Conservation (phyloP, 2,888 invertebrate species). For the Panzeria rudis region DNA sequence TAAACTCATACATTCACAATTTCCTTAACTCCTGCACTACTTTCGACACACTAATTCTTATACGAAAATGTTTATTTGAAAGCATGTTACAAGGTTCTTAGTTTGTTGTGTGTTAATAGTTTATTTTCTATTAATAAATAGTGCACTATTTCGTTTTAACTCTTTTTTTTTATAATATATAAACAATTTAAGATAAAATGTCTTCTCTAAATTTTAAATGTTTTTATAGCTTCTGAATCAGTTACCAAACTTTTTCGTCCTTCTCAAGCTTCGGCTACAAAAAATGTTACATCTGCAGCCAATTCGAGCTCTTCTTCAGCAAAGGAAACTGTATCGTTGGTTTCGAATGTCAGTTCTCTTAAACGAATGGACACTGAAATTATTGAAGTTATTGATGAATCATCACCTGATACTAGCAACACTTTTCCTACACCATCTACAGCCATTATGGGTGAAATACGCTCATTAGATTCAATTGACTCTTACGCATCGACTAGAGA, state of each 20-base stretch:
- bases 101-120: slow-evolving; percentile 71
- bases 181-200: slow-evolving; percentile 43
- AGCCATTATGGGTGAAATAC: slow-evolving; percentile 70
- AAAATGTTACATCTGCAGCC: slow-evolving; percentile 77
- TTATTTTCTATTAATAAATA: slow-evolving; percentile 63
- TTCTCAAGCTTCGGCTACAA: slow-evolving; percentile 77
- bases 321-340: slow-evolving; percentile 81
- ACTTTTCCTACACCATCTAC: slow-evolving; percentile 70
- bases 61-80: slow-evolving; percentile 59
- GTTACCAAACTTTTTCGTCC: slow-evolving; percentile 83
- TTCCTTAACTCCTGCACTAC: neutral
- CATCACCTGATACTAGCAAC: slow-evolving; percentile 70
- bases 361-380: slow-evolving; percentile 75
- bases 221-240: slow-evolving; percentile 79
- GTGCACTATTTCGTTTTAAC: slow-evolving; percentile 14
- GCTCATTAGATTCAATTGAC: slow-evolving; percentile 67
- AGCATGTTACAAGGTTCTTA: slow-evolving; percentile 64
- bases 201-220: slow-evolving; percentile 34
- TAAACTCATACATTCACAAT: slow-evolving; percentile 21
- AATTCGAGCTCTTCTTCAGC: slow-evolving; percentile 65
- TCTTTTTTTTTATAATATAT: slow-evolving; percentile 8
- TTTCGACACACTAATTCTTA: slow-evolving; percentile 24
- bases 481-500: slow-evolving; percentile 66
- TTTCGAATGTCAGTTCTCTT: slow-evolving; percentile 81
- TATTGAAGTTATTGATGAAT: slow-evolving; percentile 66